phyloP scores from a whole-genome alignment of 2,888 invertebrate genomes.

The Protophormia terraenovae region DNA sequence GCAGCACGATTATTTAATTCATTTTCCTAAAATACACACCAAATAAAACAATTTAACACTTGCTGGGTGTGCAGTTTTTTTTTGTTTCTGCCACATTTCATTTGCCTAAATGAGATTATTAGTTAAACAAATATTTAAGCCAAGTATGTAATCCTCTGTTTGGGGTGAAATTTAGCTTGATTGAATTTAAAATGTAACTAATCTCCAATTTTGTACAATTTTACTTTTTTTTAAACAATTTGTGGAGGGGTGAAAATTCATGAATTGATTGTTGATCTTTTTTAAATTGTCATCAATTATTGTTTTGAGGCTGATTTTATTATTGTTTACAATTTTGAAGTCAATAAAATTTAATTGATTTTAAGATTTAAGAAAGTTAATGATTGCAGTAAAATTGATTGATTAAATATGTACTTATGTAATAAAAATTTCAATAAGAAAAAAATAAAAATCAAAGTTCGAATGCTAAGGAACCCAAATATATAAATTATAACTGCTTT shows the following conservation, averaged over 20 bases:
- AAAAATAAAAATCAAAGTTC: too few species aligned
- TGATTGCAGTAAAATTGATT: not conserved
- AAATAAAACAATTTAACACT: constrained; percentile 73
- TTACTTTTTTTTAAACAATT: not conserved
- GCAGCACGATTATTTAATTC: constrained; percentile 63
- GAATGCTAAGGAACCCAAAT: too few species aligned
- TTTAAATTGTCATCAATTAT: constrained; percentile 57
- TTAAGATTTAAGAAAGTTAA: not conserved
- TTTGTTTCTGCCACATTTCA: constrained; percentile 19
- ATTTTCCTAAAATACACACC: constrained; percentile 75
- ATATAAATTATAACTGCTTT: too few species aligned
- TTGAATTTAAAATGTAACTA: constrained; percentile 62
- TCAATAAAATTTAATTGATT: constrained; percentile 40
- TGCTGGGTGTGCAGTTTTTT: constrained; percentile 63
- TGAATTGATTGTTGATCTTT: constrained; percentile 55
- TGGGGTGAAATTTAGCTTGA: constrained; percentile 48
- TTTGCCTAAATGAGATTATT: constrained; percentile 70
- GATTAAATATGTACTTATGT: not conserved
- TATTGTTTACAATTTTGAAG: constrained; percentile 58
- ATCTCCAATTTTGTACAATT: constrained; percentile 46
- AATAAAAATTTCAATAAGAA: too few species aligned
- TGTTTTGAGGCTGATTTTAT: constrained; percentile 49
- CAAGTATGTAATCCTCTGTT: constrained; percentile 20
- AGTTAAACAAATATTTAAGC: constrained; percentile 70
- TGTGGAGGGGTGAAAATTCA: constrained; percentile 4